Evolutionary conservation across 2,797 vertebrate species (phyloP).

Genomic region (Rhinatrema bivittatum): DNA sequence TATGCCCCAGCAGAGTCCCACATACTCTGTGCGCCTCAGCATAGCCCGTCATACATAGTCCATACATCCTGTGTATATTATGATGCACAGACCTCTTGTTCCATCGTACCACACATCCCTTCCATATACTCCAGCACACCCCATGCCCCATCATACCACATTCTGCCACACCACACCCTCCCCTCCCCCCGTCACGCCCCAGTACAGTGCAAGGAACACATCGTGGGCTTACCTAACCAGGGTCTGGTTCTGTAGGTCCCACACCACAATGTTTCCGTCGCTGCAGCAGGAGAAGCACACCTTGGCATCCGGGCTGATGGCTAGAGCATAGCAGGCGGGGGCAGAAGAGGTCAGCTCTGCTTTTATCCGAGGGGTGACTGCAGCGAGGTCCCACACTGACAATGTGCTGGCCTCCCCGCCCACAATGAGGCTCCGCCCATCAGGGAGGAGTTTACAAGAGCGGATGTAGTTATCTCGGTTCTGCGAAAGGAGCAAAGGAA

Average conservation of each 20-base stretch:
- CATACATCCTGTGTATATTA: too few species aligned
- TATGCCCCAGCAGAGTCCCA: too few species aligned
- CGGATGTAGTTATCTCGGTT: slow-evolving; percentile 97
- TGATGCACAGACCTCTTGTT: too few species aligned
- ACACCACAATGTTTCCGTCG: slow-evolving; percentile 91
- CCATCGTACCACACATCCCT: too few species aligned
- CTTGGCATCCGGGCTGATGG: slow-evolving; percentile 93
- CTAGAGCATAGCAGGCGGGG: slow-evolving; percentile 88
- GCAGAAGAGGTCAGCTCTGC: slow-evolving; percentile 90
- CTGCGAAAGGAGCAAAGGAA: slow-evolving; percentile 43
- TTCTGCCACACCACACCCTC: too few species aligned
- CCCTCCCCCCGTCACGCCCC: too few species aligned
- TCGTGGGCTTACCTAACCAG: slow-evolving; percentile 77
- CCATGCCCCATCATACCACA: too few species aligned
- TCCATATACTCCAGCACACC: too few species aligned
- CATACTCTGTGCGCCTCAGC: too few species aligned
- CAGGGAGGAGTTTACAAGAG: slow-evolving; percentile 92
- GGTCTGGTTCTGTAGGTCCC: slow-evolving; percentile 95
- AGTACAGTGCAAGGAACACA: too few species aligned
- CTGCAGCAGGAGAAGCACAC: slow-evolving; percentile 97
- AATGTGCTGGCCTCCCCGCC: slow-evolving; percentile 90
- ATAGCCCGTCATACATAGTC: too few species aligned
- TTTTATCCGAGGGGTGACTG: slow-evolving; percentile 89
- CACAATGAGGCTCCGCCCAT: slow-evolving; percentile 90
- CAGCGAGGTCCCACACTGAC: slow-evolving; percentile 95